phyloP scores from a whole-genome alignment of 1,140 invertebrate species.

The Anoplophora glabripennis region DNA sequence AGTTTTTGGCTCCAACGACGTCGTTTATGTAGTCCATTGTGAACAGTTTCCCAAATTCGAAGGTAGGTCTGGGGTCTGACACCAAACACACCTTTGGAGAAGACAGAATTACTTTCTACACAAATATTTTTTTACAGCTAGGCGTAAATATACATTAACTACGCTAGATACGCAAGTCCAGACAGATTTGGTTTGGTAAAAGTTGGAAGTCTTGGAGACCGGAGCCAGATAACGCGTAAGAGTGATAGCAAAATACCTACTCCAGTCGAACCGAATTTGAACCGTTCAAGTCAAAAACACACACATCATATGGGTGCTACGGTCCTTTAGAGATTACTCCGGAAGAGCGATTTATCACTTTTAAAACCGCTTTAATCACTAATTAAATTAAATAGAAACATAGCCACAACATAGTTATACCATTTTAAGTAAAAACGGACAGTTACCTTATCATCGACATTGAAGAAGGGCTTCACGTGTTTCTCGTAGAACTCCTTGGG shows the following conservation, averaged over 20 bases:
- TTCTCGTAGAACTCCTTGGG: constrained; percentile 79
- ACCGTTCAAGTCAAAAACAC: background rate
- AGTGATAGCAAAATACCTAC: background rate
- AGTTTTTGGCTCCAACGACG: constrained; percentile 70
- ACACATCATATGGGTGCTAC: background rate
- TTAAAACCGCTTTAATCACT: background rate
- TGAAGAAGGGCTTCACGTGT: constrained; percentile 74
- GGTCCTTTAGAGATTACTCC: no score
- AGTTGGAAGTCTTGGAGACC: no score
- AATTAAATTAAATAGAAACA: background rate
- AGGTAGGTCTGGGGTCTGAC: constrained; percentile 75
- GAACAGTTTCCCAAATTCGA: constrained; percentile 74
- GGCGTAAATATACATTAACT: no score
- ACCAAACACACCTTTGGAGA: constrained; percentile 71
- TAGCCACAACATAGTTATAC: background rate
- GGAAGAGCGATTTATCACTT: no score
- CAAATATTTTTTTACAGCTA: no score
- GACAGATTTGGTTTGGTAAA: no score
- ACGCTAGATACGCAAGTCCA: no score
- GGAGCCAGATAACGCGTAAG: no score
- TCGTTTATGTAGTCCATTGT: constrained; percentile 88
- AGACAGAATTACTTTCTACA: background rate
- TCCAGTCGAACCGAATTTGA: background rate
- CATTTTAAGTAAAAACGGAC: background rate
- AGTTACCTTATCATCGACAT: constrained; percentile 79